Evolutionary conservation across 2,888 invertebrate species (phyloP).

Genomic region (Neocrepidodera transversa): DNA sequence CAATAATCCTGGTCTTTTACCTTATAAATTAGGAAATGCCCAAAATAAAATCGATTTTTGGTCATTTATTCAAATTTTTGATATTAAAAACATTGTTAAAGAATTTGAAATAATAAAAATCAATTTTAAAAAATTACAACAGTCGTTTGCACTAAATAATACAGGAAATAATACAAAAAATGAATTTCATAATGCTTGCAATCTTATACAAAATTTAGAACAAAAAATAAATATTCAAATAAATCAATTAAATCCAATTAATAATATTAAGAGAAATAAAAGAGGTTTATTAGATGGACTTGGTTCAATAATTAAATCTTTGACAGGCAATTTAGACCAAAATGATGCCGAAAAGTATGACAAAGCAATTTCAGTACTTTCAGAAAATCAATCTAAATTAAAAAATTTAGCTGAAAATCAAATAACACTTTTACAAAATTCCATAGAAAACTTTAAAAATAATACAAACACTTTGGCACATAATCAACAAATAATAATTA

Average conservation of each 20-base stretch:
- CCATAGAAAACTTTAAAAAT: constrained; percentile 12
- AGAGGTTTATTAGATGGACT: constrained; percentile 28
- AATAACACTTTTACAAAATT: constrained; percentile 17
- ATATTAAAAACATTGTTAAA: constrained; percentile 14
- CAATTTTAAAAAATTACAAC: not conserved
- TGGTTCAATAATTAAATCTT: constrained; percentile 31
- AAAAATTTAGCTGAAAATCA: constrained; percentile 7
- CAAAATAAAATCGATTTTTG: no score
- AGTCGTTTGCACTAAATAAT: not conserved
- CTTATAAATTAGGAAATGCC: constrained; percentile 28
- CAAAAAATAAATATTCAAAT: constrained; percentile 10
- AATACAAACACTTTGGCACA: not conserved
- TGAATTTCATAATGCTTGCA: not conserved
- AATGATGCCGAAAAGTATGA: constrained; percentile 31
- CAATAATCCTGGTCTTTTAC: constrained; percentile 24
- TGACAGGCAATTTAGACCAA: constrained; percentile 33
- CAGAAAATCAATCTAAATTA: constrained; percentile 6
- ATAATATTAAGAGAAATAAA: constrained; percentile 27
- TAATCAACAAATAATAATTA: not conserved
- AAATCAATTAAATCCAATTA: not conserved
- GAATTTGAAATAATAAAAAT: constrained; percentile 12
- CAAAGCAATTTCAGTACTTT: constrained; percentile 6
- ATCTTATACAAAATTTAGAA: not conserved
- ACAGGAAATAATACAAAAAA: not conserved
- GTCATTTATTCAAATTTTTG: no score